Evolutionary conservation across 1,140 invertebrate genomes (phyloP).

Genomic region (Metopolophium dirhodum): DNA sequence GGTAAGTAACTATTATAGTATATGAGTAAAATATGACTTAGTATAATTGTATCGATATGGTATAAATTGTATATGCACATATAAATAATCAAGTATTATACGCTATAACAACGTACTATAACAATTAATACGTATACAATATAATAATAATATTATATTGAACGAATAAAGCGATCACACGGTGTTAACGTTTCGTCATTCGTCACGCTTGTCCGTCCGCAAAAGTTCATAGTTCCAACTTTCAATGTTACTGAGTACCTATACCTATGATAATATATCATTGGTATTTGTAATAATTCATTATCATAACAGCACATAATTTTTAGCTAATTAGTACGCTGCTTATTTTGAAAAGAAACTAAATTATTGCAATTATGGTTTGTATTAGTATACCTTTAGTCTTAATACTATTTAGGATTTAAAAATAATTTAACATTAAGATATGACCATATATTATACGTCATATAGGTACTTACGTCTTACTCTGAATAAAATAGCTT

Average conservation of each 20-base stretch:
- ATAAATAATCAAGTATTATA: not conserved
- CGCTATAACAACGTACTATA: not conserved
- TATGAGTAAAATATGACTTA: too few relatives aligned
- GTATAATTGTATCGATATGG: too few relatives aligned
- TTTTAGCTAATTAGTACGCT: not conserved
- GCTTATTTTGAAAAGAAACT: not conserved
- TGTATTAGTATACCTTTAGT: not conserved
- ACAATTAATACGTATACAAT: not conserved
- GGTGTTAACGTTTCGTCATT: not conserved
- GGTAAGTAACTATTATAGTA: not conserved
- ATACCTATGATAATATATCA: not conserved
- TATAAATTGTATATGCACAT: too few relatives aligned
- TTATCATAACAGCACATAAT: not conserved
- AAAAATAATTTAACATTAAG: too few relatives aligned
- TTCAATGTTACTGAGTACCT: not conserved
- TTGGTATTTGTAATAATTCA: not conserved
- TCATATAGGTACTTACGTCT: too few relatives aligned
- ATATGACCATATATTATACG: too few relatives aligned
- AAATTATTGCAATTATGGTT: not conserved
- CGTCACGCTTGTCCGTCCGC: not conserved
- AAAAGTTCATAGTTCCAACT: not conserved
- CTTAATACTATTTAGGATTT: not conserved
- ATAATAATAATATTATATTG: not conserved
- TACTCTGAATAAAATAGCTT: too few relatives aligned
- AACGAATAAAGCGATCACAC: too few relatives aligned